Percentiles rank a stretch among this genome's conserved stretches.
Evolutionary conservation across 2,888 invertebrate species (phyloP).

Genomic region (Dinocampus coccinellae): DNA sequence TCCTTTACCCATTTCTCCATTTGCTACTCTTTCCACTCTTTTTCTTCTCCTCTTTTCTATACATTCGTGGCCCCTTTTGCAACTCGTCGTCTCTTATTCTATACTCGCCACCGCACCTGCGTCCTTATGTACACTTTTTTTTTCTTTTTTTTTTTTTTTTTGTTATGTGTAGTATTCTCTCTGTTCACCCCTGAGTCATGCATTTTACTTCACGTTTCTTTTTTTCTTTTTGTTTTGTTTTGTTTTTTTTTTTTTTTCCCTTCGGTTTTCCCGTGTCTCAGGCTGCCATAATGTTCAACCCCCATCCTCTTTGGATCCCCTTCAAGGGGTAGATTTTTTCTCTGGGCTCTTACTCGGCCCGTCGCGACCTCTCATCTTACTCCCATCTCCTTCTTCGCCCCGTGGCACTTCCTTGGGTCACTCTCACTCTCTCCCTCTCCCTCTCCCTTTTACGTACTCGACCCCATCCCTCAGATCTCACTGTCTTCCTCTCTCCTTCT

Average conservation of each 20-base stretch:
- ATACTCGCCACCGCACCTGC: conserved; percentile 8
- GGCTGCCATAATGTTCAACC: no score
- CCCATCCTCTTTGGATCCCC: neutral
- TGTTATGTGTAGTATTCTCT: no score
- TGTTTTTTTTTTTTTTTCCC: no score
- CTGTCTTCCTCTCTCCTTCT: no score
- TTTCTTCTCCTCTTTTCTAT: neutral
- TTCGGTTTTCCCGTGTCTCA: neutral
- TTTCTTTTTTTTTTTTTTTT: neutral
- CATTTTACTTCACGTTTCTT: conserved; percentile 4
- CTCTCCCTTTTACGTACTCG: no score
- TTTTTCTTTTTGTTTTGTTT: no score
- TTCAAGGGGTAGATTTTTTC: neutral
- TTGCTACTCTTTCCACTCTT: conserved; percentile 18
- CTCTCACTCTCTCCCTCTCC: no score
- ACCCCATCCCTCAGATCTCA: no score
- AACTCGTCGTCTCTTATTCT: neutral
- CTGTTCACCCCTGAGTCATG: neutral
- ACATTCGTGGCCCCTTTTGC: neutral
- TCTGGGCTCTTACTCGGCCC: neutral
- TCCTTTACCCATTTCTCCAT: conserved; percentile 42
- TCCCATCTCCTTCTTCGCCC: neutral
- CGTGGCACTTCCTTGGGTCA: no score
- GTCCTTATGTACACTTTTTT: neutral
- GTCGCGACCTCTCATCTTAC: conserved; percentile 5